Evolutionary conservation across 2,113 vertebrate genomes (phyloP), one percentile per base, ranked within the genome.

Genomic region (Oryzias melastigma): DNA sequence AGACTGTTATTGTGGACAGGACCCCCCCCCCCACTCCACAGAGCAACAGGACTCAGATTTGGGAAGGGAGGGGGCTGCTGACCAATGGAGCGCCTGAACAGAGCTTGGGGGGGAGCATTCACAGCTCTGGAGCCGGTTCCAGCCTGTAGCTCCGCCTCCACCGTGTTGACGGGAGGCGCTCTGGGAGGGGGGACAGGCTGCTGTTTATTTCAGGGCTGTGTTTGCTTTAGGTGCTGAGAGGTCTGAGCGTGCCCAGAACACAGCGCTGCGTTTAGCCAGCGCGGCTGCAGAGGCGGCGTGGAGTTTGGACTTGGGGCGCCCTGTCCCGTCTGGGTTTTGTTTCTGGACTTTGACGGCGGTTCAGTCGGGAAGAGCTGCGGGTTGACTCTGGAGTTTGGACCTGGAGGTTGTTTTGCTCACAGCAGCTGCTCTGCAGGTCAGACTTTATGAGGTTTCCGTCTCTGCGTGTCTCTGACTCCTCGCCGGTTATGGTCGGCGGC

Each of bases 51-150:
- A 71, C 66, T 82, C 72, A 68, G 71, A 76, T 85, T 73, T 79
- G 68, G 75, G 56, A 22, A 81, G 75, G 85, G 85, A 77, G 82
- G 79, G 61, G 41, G 61, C 65, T 44, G 65, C 76, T 45, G 80
- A 87, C 90, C 91, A 91, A 92, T 92, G 60, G 82, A 24, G 68
- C 3, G 4, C 57, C 68, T 45, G 75, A 68, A 68, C 71, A 61
- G 73, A 35, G 74, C 45, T 61, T 48, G 68, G 65, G 73, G 83
- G 88, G 89, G 90, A 90, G 70, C 75, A 71, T 71, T 18, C 82
- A 69, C 77, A 73, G 62, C 52, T 44, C 14, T 44, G 41, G 15
- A 14, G 44, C 16, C 17, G 64, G 52, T 78, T 51, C 49, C 5
- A 56, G 35, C 53, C 55, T 65, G 62, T 63, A 47, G 56, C 66